These are phyloP conservation scores for Pinna nobilis DNA, from an alignment of 1,140 invertebrate species.

Conservation along the genomic window DNA sequence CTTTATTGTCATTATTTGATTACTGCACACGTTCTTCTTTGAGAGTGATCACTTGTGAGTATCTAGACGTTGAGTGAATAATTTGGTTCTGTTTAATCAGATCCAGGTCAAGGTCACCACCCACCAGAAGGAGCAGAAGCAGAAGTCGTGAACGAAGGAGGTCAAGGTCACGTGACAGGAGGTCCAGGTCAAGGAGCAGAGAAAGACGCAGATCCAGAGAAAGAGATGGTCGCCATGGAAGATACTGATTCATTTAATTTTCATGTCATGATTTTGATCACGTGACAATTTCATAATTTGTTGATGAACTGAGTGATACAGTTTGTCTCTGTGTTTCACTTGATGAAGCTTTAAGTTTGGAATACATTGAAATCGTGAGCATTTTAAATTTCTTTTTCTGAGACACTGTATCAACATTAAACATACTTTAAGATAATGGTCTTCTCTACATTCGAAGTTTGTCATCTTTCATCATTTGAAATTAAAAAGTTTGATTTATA, in stretches of 20 bases:
- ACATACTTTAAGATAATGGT: no score
- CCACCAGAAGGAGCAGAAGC: constrained; percentile 60
- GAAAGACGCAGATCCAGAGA: constrained; percentile 53
- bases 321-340: no score
- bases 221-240: constrained; percentile 28
- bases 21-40: background rate
- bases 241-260: constrained; percentile 29
- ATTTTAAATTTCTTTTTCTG: no score
- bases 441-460: no score
- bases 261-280: no score
- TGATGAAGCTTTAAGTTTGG: no score
- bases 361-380: no score
- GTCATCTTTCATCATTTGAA: no score
- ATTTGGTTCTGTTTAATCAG: constrained; percentile 16
- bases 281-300: no score
- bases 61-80: background rate
- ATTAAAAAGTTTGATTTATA: no score
- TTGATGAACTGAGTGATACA: no score
- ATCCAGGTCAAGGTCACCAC: constrained; percentile 68
- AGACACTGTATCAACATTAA: no score
- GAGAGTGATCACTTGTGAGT: background rate
- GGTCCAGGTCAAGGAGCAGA: constrained; percentile 53
- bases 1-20: background rate
- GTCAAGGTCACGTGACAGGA: constrained; percentile 54
- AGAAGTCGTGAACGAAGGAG: constrained; percentile 47